phyloP scores from a whole-genome alignment of 2,113 vertebrate species.

The Anas platyrhynchos region DNA sequence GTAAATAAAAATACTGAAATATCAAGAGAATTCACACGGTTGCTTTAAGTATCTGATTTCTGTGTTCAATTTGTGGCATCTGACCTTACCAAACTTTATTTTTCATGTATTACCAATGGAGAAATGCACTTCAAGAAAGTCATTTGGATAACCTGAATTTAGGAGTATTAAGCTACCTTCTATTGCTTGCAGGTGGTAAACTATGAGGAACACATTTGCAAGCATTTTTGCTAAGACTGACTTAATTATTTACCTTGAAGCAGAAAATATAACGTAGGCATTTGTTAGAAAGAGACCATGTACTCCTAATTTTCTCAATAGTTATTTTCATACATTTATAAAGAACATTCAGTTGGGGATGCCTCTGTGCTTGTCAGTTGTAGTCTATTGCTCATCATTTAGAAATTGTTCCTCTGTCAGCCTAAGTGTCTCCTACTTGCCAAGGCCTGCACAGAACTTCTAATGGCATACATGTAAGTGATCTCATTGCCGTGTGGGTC shows the following conservation, averaged over 20 bases:
- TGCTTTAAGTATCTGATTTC: background rate
- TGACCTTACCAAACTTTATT: background rate
- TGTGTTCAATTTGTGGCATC: background rate
- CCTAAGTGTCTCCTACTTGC: background rate
- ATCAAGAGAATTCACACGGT: background rate
- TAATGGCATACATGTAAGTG: background rate
- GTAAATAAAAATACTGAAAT: background rate
- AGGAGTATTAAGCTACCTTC: background rate
- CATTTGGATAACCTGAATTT: background rate
- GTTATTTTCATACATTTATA: background rate
- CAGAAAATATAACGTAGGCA: background rate
- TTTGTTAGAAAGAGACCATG: background rate
- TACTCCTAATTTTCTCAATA: background rate
- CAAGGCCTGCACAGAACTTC: background rate
- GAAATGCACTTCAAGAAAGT: background rate
- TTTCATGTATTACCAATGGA: background rate
- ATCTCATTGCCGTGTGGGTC: background rate
- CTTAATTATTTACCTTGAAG: background rate
- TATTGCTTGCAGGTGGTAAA: background rate
- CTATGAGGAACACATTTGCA: background rate
- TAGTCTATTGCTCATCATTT: background rate
- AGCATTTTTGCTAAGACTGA: background rate
- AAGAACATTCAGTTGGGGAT: background rate
- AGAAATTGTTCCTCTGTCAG: background rate
- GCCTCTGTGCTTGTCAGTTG: background rate